A percentile compares a stretch with the other conserved stretches of the same genome.
These are phyloP conservation scores for Syngnathus rostellatus DNA, from an alignment of 2,797 vertebrate species.

Conservation along the genomic window DNA sequence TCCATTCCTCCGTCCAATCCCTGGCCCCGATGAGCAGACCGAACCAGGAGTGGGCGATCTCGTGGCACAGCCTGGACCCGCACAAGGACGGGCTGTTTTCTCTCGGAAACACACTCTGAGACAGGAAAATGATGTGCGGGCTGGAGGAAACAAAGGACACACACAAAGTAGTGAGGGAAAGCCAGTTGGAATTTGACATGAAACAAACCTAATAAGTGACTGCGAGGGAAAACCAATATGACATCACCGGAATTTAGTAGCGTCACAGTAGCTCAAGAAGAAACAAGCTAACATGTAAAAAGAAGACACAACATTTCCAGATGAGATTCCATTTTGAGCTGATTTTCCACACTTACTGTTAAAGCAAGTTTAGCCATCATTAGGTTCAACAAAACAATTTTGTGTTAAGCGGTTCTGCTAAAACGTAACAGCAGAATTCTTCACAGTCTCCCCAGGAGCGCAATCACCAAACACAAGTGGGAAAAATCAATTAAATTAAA, in stretches of 20 bases:
- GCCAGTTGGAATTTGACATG: not conserved
- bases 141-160: conserved; percentile 61
- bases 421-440: conserved; percentile 18
- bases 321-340: conserved; percentile 44
- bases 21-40: conserved; percentile 88
- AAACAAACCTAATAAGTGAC: not conserved
- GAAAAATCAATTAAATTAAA: conserved; percentile 15
- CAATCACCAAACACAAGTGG: conserved; percentile 15
- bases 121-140: conserved; percentile 93
- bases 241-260: not conserved
- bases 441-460: conserved; percentile 20
- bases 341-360: conserved; percentile 60
- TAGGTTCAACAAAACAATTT: conserved; percentile 8
- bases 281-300: not conserved
- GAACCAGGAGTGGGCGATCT: conserved; percentile 96
- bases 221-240: conserved; percentile 11
- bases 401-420: conserved; percentile 16
- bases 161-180: conserved; percentile 15
- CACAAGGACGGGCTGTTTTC: conserved; percentile 69
- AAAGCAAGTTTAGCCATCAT: conserved; percentile 45
- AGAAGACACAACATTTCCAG: not conserved
- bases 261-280: not conserved
- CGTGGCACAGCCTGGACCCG: conserved; percentile 87
- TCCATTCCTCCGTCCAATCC: conserved; percentile 97
- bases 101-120: conserved; percentile 73